Percentiles rank a stretch among this genome's conserved stretches.
Conservation (phyloP, 2,797 vertebrate genomes). For the Falco novaeseelandiae region DNA sequence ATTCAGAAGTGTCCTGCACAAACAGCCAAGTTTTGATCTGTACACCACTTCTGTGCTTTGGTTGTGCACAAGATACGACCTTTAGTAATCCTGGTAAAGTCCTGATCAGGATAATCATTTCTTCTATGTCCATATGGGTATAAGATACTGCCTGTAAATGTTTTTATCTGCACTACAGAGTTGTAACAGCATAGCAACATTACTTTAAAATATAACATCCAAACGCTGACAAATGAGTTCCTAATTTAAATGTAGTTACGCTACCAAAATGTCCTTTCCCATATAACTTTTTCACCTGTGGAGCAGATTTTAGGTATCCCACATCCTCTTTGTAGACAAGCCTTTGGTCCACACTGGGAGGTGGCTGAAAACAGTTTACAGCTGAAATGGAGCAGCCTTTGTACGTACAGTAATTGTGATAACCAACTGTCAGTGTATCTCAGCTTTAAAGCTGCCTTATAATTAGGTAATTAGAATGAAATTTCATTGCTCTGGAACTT, state of each 20-base stretch:
- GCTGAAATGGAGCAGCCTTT: background rate
- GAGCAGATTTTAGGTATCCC: background rate
- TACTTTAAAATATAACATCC: background rate
- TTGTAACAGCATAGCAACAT: background rate
- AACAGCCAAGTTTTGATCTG: background rate
- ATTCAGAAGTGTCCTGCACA: background rate
- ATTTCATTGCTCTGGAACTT: background rate
- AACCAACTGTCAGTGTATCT: background rate
- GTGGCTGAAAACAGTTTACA: background rate
- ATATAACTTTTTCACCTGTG: background rate
- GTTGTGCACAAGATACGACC: background rate
- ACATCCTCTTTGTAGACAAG: background rate
- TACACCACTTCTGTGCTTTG: background rate
- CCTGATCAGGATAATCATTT: background rate
- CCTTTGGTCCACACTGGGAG: background rate
- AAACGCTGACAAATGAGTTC: background rate
- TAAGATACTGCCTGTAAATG: background rate
- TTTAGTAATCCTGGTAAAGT: background rate
- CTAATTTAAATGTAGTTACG: background rate
- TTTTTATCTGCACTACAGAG: background rate
- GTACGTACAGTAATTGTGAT: accelerated
- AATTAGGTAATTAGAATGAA: background rate
- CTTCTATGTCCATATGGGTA: background rate
- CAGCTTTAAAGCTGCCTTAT: background rate
- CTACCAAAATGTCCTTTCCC: background rate